Conservation (phyloP, 1,140 invertebrate species). For the Nasonia giraulti region DNA sequence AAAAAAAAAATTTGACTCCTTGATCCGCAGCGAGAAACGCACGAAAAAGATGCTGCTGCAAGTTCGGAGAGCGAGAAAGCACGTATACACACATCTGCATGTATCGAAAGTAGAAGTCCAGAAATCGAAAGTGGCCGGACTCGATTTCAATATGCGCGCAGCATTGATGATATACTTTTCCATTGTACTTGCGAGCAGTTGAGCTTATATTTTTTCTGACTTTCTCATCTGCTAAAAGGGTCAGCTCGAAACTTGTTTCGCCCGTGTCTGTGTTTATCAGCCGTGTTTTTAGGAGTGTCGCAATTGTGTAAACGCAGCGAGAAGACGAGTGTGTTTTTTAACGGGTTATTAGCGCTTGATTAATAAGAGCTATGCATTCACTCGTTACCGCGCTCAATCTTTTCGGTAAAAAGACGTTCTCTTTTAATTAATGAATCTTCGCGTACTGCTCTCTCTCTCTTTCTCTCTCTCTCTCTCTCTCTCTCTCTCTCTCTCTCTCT, state of each 20-base stretch:
- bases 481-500: too few relatives aligned
- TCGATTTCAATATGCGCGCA: not conserved
- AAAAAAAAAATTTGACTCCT: not conserved
- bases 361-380: not conserved
- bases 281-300: not conserved
- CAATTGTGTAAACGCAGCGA: not conserved
- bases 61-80: not conserved
- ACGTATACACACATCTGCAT: not conserved
- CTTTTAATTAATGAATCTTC: conserved; percentile 1
- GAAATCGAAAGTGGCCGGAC: conserved; percentile 42
- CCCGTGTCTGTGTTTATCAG: not conserved
- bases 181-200: not conserved
- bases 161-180: not conserved
- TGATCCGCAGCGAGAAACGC: not conserved
- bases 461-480: too few relatives aligned
- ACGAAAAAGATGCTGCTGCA: not conserved
- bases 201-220: not conserved
- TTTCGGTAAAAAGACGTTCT: conserved; percentile 9
- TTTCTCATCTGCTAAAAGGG: not conserved
- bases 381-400: not conserved
- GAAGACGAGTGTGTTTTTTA: not conserved
- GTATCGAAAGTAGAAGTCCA: conserved; percentile 31
- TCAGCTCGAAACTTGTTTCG: not conserved
- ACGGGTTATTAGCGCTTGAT: not conserved
- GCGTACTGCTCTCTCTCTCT: too few relatives aligned